A percentile compares a stretch with the other conserved stretches of the same genome.
Conservation (phyloP, 2,888 invertebrate genomes). For the Nemapogon koenigi region DNA sequence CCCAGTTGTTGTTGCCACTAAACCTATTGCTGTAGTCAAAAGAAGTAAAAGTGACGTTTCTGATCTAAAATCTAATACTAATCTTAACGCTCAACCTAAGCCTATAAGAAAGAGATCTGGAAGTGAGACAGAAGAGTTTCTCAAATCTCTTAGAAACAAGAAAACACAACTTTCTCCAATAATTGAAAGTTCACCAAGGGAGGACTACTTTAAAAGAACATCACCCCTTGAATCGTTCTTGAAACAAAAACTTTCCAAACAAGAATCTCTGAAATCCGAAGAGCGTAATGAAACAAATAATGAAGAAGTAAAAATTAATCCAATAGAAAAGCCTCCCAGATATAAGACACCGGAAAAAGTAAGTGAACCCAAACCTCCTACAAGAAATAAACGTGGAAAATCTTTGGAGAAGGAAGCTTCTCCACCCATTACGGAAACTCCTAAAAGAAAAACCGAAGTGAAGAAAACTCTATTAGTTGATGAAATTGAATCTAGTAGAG, state of each 20-base stretch:
- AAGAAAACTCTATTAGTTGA: constrained; percentile 42
- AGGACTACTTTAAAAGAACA: constrained; percentile 69
- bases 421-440: constrained; percentile 34
- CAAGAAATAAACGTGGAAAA: constrained; percentile 41
- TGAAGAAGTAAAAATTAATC: constrained; percentile 47
- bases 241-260: constrained; percentile 37
- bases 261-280: constrained; percentile 31
- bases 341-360: constrained; percentile 41
- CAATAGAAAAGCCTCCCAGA: constrained; percentile 51
- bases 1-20: constrained; percentile 53
- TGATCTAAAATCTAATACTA: constrained; percentile 63
- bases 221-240: constrained; percentile 44
- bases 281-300: constrained; percentile 28
- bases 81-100: constrained; percentile 41
- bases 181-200: constrained; percentile 76
- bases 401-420: constrained; percentile 36
- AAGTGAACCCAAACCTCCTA: constrained; percentile 47
- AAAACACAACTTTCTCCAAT: constrained; percentile 80
- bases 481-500: constrained; percentile 41
- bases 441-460: constrained; percentile 44
- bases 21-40: constrained; percentile 48
- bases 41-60: constrained; percentile 72
- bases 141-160: constrained; percentile 58
- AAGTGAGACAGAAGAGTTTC: constrained; percentile 67
- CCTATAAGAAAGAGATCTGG: constrained; percentile 65